Conservation (phyloP, 2,888 invertebrate species). For the Macaria notata region DNA sequence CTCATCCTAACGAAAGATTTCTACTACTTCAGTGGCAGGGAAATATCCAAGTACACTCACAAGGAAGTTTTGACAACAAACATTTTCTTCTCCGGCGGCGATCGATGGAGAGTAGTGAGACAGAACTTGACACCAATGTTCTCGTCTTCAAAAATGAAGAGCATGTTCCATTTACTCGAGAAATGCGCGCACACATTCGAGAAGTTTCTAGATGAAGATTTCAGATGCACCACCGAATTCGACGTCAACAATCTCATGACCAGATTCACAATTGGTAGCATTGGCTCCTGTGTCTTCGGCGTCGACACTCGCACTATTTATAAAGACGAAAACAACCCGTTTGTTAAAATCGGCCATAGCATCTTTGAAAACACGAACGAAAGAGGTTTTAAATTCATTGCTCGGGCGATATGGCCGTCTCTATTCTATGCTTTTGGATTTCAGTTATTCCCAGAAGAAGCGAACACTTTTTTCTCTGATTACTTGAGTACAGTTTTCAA, state of each 20-base stretch:
- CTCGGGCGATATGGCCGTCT: constrained; percentile 52
- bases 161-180: constrained; percentile 61
- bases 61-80: constrained; percentile 48
- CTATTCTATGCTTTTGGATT: constrained; percentile 55
- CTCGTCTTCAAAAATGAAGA: constrained; percentile 61
- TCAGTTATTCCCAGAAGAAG: constrained; percentile 38
- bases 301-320: constrained; percentile 53
- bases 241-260: constrained; percentile 46
- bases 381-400: constrained; percentile 41
- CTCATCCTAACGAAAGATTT: constrained; percentile 57
- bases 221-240: constrained; percentile 27
- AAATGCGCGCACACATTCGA: constrained; percentile 48
- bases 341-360: constrained; percentile 41
- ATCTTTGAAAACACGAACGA: constrained; percentile 44
- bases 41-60: constrained; percentile 45
- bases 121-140: constrained; percentile 63
- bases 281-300: constrained; percentile 58
- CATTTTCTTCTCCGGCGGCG: constrained; percentile 54
- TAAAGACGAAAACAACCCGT: constrained; percentile 43
- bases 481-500: constrained; percentile 46
- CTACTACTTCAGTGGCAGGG: constrained; percentile 60
- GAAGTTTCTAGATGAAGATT: constrained; percentile 42
- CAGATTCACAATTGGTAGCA: constrained; percentile 58
- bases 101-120: constrained; percentile 59
- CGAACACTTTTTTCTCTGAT: constrained; percentile 45